Base-by-base conservation (phyloP, 1,140 invertebrate species). In the Panulirus ornatus region DNA sequence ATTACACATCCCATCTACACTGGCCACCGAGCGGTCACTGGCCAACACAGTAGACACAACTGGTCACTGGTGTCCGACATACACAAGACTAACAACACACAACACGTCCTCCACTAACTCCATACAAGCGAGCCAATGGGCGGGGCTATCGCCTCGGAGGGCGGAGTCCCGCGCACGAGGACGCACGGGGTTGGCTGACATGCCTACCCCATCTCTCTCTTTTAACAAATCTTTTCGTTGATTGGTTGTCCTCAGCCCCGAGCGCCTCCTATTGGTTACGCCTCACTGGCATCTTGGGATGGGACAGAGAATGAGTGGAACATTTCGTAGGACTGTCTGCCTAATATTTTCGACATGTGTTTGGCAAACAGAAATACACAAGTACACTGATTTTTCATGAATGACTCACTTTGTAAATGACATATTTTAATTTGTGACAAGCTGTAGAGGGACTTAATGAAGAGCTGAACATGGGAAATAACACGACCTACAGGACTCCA, bases 291-390 rank as follows among this genome's bases (percentile, higher is more conserved):
- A 92, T 83, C 84, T 88, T 88, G 84, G 91, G 84, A 92, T 91
- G 91, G 91, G 90, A 87, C 90, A 92, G 81, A 92, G 91, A 92
- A 92, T 92, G 89, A 92, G 91, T 91, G 84, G 84, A 92, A 92
- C 88, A 90, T 92, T 91, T 92, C 84, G 88, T 92, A 92, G 88
- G 89, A 92, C 88, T 91, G 91, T 91, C 91, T 88, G 86, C 88
- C 91, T 89, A 86, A 91, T 92, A 92, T 92, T 92, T 92, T 90
- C 91, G 85, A 92, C 91, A 92, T 92, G 89, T 92, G 91, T 91
- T 92, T 92, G 84, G 88, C 91, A 92, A 91, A 92, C 91, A 88
- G 90, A 91, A 92, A 92, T 91, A 92, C 91, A 92, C 91, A 92
- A 92, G 88, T 86, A 90, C 86, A 91, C 84, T 90, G 91, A 92